Conservation (phyloP, 2,113 vertebrate genomes). For the Crocuta crocuta region DNA sequence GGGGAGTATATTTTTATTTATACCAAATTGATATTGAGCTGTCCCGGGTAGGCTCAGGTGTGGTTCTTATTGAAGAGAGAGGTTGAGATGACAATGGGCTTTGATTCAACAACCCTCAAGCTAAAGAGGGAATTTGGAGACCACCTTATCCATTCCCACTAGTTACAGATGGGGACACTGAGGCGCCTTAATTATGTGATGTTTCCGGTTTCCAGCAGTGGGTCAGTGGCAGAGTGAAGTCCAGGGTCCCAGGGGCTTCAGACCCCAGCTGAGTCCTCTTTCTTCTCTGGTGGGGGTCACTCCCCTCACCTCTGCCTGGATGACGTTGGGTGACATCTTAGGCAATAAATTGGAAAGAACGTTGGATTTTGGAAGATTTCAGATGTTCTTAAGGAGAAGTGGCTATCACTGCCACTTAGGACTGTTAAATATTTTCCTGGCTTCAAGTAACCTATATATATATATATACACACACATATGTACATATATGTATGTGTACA, state of each 20-base stretch:
- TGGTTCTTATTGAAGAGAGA: not conserved
- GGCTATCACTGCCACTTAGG: not conserved
- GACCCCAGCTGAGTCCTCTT: not conserved
- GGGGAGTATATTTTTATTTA: too few species aligned
- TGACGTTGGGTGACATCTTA: not conserved
- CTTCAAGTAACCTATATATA: slow-evolving; percentile 32
- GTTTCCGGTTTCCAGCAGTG: not conserved
- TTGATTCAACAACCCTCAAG: not conserved
- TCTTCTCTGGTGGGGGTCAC: not conserved
- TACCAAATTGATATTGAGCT: too few species aligned
- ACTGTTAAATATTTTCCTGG: slow-evolving; percentile 13
- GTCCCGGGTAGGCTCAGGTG: not conserved
- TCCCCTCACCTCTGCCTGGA: not conserved
- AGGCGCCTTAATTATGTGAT: not conserved
- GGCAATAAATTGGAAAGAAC: not conserved
- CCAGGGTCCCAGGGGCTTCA: not conserved
- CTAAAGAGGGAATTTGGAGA: not conserved
- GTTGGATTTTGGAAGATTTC: not conserved
- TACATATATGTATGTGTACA: not conserved
- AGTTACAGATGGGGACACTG: not conserved
- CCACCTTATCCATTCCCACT: not conserved
- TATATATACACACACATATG: not conserved
- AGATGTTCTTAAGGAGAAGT: not conserved
- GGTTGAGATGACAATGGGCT: not conserved
- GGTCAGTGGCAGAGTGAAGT: not conserved